phyloP scores from a whole-genome alignment of 2,888 invertebrate species.

The Sisyra nigra region DNA sequence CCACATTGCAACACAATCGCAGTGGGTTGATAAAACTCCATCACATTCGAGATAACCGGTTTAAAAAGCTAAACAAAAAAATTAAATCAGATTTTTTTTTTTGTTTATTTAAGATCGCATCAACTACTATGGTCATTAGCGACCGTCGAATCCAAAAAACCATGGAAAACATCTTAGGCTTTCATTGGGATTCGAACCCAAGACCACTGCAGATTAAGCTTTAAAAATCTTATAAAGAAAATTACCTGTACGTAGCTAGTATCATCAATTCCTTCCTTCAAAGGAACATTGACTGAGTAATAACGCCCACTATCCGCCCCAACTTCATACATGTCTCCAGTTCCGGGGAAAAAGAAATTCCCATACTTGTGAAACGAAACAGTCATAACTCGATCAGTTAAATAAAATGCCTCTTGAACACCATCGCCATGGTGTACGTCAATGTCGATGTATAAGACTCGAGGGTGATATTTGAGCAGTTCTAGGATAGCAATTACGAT shows the following conservation, averaged over 20 bases:
- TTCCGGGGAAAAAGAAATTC: slow-evolving; percentile 95
- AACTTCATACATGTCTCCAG: slow-evolving; percentile 97
- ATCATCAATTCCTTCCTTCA: slow-evolving; percentile 97
- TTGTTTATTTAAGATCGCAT: too few species aligned
- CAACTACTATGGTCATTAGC: too few species aligned
- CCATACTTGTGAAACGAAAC: slow-evolving; percentile 99
- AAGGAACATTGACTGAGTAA: slow-evolving; percentile 95
- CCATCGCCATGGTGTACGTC: slow-evolving; percentile 97
- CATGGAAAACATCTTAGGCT: too few species aligned
- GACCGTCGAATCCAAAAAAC: too few species aligned
- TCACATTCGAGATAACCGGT: slow-evolving; percentile 82
- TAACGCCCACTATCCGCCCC: slow-evolving; percentile 92
- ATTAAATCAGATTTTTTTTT: background rate
- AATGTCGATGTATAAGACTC: slow-evolving; percentile 96
- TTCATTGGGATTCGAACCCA: too few species aligned
- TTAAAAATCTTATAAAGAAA: background rate
- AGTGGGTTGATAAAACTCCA: slow-evolving; percentile 92
- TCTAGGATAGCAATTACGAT: slow-evolving; percentile 96
- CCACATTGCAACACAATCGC: slow-evolving; percentile 97
- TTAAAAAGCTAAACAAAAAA: slow-evolving; percentile 61
- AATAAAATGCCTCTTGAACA: slow-evolving; percentile 94
- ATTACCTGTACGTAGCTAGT: slow-evolving; percentile 66
- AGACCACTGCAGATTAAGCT: background rate
- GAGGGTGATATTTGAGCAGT: slow-evolving; percentile 78
- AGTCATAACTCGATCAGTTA: slow-evolving; percentile 97